Evolutionary conservation across 2,888 invertebrate genomes (phyloP).

Genomic region (Leptarthrus brevirostris): DNA sequence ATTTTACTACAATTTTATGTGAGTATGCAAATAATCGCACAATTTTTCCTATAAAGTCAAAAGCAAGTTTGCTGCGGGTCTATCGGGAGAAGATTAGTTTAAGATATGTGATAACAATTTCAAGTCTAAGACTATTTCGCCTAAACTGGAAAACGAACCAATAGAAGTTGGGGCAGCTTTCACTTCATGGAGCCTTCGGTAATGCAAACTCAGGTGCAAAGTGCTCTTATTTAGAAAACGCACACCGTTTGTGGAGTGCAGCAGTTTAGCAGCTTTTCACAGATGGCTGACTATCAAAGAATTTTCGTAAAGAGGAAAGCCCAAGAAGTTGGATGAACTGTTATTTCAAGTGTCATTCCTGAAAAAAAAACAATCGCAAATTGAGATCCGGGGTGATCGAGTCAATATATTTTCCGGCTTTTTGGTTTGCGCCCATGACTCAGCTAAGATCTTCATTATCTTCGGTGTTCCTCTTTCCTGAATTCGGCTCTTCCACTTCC

Average conservation of each 20-base stretch:
- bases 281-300: not conserved
- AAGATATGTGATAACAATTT: not conserved
- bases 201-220: not conserved
- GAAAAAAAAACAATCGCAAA: not conserved
- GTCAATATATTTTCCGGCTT: slow-evolving; percentile 8
- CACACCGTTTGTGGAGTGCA: not conserved
- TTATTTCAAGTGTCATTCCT: slow-evolving; percentile 21
- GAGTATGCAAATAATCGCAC: slow-evolving; percentile 10
- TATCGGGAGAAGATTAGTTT: not conserved
- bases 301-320: not conserved
- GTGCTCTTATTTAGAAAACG: not conserved
- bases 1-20: not conserved
- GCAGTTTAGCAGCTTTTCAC: not conserved
- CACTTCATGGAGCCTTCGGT: not conserved
- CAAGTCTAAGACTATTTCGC: not conserved
- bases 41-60: not conserved
- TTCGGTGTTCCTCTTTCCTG: slow-evolving; percentile 52
- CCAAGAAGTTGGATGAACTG: slow-evolving; percentile 5
- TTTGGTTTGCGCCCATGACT: slow-evolving; percentile 25
- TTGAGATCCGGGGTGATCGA: slow-evolving; percentile 29
- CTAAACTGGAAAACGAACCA: not conserved
- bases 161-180: slow-evolving; percentile 17
- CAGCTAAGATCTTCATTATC: slow-evolving; percentile 11
- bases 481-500: slow-evolving; percentile 38
- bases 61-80: not conserved